Percentiles rank a stretch among this genome's conserved stretches.
These are phyloP conservation scores for Pelvicachromis taeniatus DNA, from an alignment of 2,113 vertebrate genomes.

Conservation along the genomic window DNA sequence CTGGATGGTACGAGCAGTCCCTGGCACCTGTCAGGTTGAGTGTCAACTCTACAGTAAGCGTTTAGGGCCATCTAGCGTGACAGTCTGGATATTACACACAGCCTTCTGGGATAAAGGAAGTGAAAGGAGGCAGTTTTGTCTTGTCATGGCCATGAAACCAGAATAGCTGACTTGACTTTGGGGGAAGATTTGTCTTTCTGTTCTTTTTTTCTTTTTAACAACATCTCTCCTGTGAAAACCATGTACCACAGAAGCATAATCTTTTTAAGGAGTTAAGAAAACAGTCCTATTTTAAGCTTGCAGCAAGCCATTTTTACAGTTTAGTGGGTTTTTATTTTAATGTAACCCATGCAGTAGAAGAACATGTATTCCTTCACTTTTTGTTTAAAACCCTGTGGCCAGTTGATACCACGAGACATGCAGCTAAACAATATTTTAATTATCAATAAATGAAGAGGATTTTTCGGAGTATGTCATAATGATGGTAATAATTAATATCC, in stretches of 20 bases:
- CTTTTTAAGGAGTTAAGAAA: neutral
- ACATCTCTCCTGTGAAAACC: neutral
- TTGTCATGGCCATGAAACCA: neutral
- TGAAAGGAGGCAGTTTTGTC: slow-evolving; percentile 4
- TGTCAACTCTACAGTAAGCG: neutral
- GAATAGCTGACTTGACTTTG: slow-evolving; percentile 21
- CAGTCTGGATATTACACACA: slow-evolving; percentile 51
- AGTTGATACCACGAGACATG: neutral
- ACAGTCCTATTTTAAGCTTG: neutral
- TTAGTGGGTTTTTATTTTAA: neutral
- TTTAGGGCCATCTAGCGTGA: slow-evolving; percentile 66
- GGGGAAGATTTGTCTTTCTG: neutral
- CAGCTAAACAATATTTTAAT: neutral
- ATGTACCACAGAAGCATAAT: neutral
- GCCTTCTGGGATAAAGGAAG: neutral
- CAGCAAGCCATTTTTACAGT: neutral
- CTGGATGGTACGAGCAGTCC: neutral
- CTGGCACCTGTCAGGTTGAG: slow-evolving; percentile 2
- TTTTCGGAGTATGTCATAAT: neutral
- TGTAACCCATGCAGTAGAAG: neutral
- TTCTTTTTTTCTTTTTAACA: neutral
- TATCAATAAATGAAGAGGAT: neutral
- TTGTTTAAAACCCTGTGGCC: neutral
- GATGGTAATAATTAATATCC: neutral
- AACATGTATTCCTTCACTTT: neutral